Base-by-base conservation (phyloP, 2,113 vertebrate genomes). In the Orycteropus afer region DNA sequence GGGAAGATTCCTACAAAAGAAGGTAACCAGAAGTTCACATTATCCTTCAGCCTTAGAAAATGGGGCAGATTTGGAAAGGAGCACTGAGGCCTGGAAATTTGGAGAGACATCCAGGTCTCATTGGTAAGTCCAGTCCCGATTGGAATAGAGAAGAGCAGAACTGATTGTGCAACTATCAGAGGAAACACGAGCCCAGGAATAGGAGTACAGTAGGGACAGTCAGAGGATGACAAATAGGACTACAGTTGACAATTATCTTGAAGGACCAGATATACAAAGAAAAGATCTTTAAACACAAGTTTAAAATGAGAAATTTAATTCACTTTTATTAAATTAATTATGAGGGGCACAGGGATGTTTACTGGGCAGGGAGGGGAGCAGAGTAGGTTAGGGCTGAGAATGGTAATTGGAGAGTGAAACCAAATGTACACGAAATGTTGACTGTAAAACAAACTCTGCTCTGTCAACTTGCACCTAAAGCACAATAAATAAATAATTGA, bases 241-340 rank as follows among this genome's bases (percentile, higher is more conserved):
- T 55, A 57, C 0, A 0, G 1, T n/a, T 7, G 49, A 81, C 13
- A 7, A 29, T 69, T 4, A 74, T 49, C 13, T 69, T 51, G 53
- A 77, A 92, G 79, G 57, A 47, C 32, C 13, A 37, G n/a, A 10
- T 9, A 67, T 55, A 76, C 90, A 49, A 77, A 15, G 20, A 76
- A 47, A 80, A 90, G 81, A 61, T 17, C 76, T 82, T 86, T 10
- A 71, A 89, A 83, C 42, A 83, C 49, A 79, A 34, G 63, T 29
- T 73, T 63, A 53, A 88, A 77, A 53, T 51, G 29, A 93, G 49
- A 80, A 20, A 59, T 59, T n/a, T n/a, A n/a, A n/a, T n/a, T n/a
- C n/a, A n/a, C n/a, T n/a, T n/a, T n/a, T n/a, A n/a, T n/a, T n/a
- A n/a, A n/a, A n/a, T n/a, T n/a, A n/a, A n/a, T n/a, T n/a, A n/a